A percentile compares a stretch with the other conserved stretches of the same genome.
Evolutionary conservation across 2,888 invertebrate species (phyloP).

Genomic region (Graphium colonna): DNA sequence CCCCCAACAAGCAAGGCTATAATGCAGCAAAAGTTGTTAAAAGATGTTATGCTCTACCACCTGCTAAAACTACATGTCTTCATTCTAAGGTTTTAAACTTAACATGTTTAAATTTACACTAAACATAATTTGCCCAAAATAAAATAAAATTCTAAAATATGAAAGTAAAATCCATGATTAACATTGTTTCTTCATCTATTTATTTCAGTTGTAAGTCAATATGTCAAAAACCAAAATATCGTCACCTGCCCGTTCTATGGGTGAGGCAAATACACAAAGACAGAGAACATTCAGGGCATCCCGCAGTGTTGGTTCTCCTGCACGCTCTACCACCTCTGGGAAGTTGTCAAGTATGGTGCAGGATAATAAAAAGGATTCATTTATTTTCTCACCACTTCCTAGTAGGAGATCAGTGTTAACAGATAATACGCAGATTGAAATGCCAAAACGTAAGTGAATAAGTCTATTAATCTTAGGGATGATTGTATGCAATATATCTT

Average conservation of each 20-base stretch:
- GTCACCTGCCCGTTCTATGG: constrained; percentile 58
- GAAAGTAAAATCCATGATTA: too few relatives aligned
- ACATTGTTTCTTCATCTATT: too few relatives aligned
- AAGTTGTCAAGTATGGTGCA: constrained; percentile 47
- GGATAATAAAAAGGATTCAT: constrained; percentile 35
- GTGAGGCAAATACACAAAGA: constrained; percentile 40
- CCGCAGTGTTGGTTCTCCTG: constrained; percentile 54
- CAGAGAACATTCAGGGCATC: constrained; percentile 39
- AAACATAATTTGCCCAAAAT: too few relatives aligned
- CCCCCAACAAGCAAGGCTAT: too few relatives aligned
- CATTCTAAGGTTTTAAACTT: too few relatives aligned
- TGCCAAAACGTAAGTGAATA: constrained; percentile 57
- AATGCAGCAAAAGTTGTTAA: too few relatives aligned
- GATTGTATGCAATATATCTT: too few relatives aligned
- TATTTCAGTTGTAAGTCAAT: constrained; percentile 13
- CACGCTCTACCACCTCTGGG: constrained; percentile 42
- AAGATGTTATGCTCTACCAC: too few relatives aligned
- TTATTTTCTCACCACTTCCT: constrained; percentile 49
- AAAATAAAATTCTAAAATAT: too few relatives aligned
- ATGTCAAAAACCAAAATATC: constrained; percentile 48
- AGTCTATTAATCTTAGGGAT: too few relatives aligned
- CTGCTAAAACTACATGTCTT: too few relatives aligned
- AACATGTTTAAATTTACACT: too few relatives aligned
- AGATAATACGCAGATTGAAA: constrained; percentile 60
- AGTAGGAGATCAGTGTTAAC: constrained; percentile 50